Conservation (phyloP, 2,113 vertebrate species). For the Dasypus novemcinctus region DNA sequence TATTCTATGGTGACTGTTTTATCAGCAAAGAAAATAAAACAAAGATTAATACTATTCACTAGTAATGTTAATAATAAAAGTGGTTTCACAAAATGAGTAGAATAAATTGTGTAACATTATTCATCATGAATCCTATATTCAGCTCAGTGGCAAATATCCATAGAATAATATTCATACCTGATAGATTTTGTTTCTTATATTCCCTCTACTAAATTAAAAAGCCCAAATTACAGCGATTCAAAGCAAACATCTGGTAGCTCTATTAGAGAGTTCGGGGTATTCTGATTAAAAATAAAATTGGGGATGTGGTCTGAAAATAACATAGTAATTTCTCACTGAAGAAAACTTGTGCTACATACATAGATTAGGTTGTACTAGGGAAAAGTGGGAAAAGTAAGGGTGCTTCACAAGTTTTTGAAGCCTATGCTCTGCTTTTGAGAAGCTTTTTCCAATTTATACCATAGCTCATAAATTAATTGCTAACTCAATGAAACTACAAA, state of each 20-base stretch:
- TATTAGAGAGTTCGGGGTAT: not conserved
- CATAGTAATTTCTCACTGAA: not conserved
- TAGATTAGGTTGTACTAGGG: not conserved
- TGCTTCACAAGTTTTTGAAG: not conserved
- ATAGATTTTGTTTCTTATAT: not conserved
- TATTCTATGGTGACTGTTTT: too few species aligned
- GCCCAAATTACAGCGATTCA: not conserved
- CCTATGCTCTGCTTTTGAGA: not conserved
- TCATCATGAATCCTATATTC: not conserved
- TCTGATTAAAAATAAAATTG: not conserved
- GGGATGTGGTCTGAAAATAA: not conserved
- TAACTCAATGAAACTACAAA: not conserved
- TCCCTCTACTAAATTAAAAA: slow-evolving; percentile 3
- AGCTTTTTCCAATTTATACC: not conserved
- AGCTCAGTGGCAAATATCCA: not conserved
- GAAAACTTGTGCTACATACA: not conserved
- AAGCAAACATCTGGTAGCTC: not conserved
- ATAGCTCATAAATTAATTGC: not conserved
- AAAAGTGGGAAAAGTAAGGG: not conserved
- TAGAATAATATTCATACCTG: not conserved
- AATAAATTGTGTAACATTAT: not conserved
- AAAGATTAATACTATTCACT: not conserved
- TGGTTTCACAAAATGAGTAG: not conserved
- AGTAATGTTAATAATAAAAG: not conserved
- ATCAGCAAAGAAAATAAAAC: too few species aligned